Evolutionary conservation across 2,113 vertebrate species (phyloP), one percentile per base, ranked within the genome.

Genomic region (Rhodinocichla rosea): DNA sequence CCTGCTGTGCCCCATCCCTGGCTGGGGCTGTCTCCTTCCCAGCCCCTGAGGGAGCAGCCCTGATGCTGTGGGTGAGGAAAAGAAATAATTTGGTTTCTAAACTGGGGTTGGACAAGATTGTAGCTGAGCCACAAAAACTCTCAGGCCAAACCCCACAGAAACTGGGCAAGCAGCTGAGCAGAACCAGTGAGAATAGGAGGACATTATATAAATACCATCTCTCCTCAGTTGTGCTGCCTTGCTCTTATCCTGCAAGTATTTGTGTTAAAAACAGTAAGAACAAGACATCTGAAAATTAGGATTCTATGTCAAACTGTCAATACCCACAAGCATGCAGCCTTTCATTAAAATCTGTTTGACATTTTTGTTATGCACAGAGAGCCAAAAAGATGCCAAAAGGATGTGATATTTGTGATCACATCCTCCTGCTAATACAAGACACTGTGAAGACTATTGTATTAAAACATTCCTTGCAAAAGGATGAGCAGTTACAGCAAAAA

Each of bases 271-370:
- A 92, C 96, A 95, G 97, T 77, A 94, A 95, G 97, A 95, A 96
- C 78, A 97, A 97, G 98, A 97, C 97, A 97, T 97, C 96, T 97
- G 97, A 98, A 98, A 97, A 97, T 98, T 95, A 96, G 97, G 97
- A 97, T 97, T 98, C 97, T 87, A 87, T 96, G 94, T 95, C 71
- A 96, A 97, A 95, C 97, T 96, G 96, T 97, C 97, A 97, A 97
- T 97, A 97, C 97, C 97, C 97, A 97, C 97, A 96, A 97, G 96
- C 95, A 94, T 92, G 92, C 97, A 97, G 97, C 95, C 98, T 97
- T 97, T 98, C 98, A 98, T 98, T 98, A 98, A 98, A 97, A 97
- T 96, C 98, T 89, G 97, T 97, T 98, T 98, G 98, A 98, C 98
- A 97, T 98, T 98, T 98, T 98, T 98, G 98, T 98, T 97, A 95